Percentiles rank a stretch among this genome's conserved stretches.
These are phyloP conservation scores for Macquaria australasica DNA, from an alignment of 2,113 vertebrate genomes.

Conservation along the genomic window DNA sequence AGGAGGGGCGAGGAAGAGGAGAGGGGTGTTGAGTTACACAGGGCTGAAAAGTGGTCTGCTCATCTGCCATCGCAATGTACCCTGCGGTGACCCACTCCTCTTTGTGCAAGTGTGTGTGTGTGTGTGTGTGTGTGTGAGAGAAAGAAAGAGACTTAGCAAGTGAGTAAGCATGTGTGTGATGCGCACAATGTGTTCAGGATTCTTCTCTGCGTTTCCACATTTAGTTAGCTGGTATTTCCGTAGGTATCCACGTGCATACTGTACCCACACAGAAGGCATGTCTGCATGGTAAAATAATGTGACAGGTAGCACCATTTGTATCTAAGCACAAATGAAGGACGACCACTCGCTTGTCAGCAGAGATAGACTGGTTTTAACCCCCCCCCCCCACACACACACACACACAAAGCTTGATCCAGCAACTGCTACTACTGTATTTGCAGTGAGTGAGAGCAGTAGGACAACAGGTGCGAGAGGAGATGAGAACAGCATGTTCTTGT, in stretches of 20 bases:
- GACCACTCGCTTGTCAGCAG: constrained; percentile 5
- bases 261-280: not conserved
- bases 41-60: constrained; percentile 56
- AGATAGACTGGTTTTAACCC: constrained; percentile 15
- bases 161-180: constrained; percentile 27
- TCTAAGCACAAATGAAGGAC: constrained; percentile 45
- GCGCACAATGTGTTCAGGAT: constrained; percentile 25
- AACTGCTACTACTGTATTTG: constrained; percentile 48
- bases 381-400: constrained; percentile 16
- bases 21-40: constrained; percentile 66
- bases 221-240: not conserved
- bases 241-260: not conserved
- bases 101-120: constrained; percentile 25
- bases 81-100: constrained; percentile 49
- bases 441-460: constrained; percentile 24
- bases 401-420: constrained; percentile 37
- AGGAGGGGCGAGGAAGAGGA: constrained; percentile 54
- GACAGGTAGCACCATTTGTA: constrained; percentile 18
- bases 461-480: constrained; percentile 50
- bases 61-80: constrained; percentile 58
- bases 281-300: constrained; percentile 42
- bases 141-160: not conserved
- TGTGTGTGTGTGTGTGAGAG: not conserved
- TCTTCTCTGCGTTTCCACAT: constrained; percentile 31
- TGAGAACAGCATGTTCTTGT: constrained; percentile 49